Evolutionary conservation across 2,888 invertebrate species (phyloP).

Genomic region (Parnassius glacialis): DNA sequence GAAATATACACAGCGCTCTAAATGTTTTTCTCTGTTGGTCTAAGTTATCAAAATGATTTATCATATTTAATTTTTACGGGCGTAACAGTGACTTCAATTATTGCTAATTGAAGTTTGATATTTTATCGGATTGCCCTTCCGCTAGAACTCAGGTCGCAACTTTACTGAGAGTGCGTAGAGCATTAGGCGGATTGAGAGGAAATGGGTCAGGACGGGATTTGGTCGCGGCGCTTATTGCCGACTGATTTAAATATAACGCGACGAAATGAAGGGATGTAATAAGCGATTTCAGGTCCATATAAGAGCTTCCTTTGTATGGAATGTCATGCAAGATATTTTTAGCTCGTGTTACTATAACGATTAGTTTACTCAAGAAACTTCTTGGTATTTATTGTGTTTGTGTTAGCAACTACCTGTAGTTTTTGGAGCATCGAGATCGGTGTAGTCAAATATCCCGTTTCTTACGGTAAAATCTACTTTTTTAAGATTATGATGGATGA

Average conservation of each 20-base stretch:
- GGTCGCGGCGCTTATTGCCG: conserved; percentile 57
- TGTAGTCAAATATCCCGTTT: neutral
- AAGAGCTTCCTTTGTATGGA: conserved; percentile 5
- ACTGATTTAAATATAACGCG: conserved; percentile 75
- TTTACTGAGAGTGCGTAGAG: conserved; percentile 46
- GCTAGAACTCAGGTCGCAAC: conserved; percentile 38
- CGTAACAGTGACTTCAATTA: too few relatives aligned
- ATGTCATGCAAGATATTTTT: neutral
- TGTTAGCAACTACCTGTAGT: neutral
- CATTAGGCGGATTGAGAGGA: conserved; percentile 72
- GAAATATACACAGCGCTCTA: too few relatives aligned
- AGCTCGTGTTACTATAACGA: neutral
- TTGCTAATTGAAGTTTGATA: too few relatives aligned
- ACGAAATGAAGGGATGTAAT: conserved; percentile 45
- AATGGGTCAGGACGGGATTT: conserved; percentile 77
- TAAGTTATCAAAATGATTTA: too few relatives aligned
- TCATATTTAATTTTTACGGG: too few relatives aligned
- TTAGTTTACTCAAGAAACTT: neutral
- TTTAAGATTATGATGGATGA: too few relatives aligned
- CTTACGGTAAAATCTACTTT: neutral
- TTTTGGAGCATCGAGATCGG: too few relatives aligned
- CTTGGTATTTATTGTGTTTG: neutral
- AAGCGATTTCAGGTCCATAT: conserved; percentile 33
- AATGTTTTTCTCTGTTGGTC: too few relatives aligned
- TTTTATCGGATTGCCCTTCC: neutral